Evolutionary conservation across 2,888 invertebrate genomes (phyloP).

Genomic region (Antitype chi): DNA sequence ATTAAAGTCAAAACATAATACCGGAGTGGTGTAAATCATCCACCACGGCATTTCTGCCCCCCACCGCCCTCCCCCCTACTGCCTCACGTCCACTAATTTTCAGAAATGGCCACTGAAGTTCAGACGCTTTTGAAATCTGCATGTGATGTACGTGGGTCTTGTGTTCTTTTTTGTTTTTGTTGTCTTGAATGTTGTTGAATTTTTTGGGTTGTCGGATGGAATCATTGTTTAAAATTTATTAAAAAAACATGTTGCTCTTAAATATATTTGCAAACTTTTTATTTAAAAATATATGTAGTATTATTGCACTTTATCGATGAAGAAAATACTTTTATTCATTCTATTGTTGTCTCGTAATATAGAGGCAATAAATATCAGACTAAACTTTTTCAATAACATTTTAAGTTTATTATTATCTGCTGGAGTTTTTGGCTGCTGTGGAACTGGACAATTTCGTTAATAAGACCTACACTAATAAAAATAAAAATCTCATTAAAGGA

Average conservation of each 20-base stretch:
- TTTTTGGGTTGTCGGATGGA: not conserved
- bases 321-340: not conserved
- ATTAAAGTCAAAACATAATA: slow-evolving; percentile 92
- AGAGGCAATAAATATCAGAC: not conserved
- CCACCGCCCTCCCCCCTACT: slow-evolving; percentile 68
- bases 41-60: slow-evolving; percentile 78
- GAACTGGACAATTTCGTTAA: slow-evolving; percentile 11
- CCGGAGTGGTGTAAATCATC: slow-evolving; percentile 92
- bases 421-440: not conserved
- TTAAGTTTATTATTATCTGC: not conserved
- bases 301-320: not conserved
- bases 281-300: not conserved
- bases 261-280: not conserved
- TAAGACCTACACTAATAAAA: slow-evolving; percentile 22
- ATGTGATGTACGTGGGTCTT: slow-evolving; percentile 66
- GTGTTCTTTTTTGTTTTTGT: slow-evolving; percentile 16
- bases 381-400: not conserved
- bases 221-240: not conserved
- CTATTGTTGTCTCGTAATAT: not conserved
- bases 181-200: slow-evolving; percentile 13
- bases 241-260: not conserved
- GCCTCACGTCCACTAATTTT: slow-evolving; percentile 86
- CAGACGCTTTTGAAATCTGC: slow-evolving; percentile 78
- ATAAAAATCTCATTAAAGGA: slow-evolving; percentile 48
- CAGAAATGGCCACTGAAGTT: slow-evolving; percentile 87